Percentiles rank a stretch among this genome's conserved stretches.
Evolutionary conservation across 2,113 vertebrate genomes (phyloP).

Genomic region (Rhinolophus ferrumequinum): DNA sequence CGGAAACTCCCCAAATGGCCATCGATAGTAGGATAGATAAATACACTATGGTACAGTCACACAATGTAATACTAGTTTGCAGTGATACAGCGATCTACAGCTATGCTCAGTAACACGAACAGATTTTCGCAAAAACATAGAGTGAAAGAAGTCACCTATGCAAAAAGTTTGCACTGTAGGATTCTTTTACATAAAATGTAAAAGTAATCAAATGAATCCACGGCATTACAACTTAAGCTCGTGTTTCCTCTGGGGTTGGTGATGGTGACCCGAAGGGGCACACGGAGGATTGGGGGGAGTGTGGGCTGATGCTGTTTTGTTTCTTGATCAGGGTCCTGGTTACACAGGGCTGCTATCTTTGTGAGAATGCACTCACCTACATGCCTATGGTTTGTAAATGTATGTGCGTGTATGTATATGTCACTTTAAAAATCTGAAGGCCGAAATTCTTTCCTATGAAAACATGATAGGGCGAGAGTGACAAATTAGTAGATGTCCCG

Average conservation of each 20-base stretch:
- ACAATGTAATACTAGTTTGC: not conserved
- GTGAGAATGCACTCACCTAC: not conserved
- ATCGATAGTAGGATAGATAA: not conserved
- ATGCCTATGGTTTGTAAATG: not conserved
- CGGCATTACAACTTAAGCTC: not conserved
- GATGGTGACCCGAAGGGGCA: not conserved
- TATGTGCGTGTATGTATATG: not conserved
- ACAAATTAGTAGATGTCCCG: not conserved
- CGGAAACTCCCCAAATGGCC: not conserved
- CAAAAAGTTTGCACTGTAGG: not conserved
- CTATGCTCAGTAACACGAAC: not conserved
- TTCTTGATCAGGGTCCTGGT: not conserved
- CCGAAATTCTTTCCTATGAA: not conserved
- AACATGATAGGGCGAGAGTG: not conserved
- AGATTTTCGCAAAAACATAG: not conserved
- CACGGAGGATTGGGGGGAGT: fast-evolving
- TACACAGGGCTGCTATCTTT: not conserved
- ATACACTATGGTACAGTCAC: not conserved
- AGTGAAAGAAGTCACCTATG: not conserved
- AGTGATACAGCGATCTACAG: not conserved
- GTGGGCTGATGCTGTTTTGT: not conserved
- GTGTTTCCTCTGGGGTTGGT: not conserved
- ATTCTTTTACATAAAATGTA: not conserved
- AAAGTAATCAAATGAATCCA: not conserved
- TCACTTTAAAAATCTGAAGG: not conserved